Evolutionary conservation across 2,113 vertebrate species (phyloP).

Genomic region (Hiodon tergisus): DNA sequence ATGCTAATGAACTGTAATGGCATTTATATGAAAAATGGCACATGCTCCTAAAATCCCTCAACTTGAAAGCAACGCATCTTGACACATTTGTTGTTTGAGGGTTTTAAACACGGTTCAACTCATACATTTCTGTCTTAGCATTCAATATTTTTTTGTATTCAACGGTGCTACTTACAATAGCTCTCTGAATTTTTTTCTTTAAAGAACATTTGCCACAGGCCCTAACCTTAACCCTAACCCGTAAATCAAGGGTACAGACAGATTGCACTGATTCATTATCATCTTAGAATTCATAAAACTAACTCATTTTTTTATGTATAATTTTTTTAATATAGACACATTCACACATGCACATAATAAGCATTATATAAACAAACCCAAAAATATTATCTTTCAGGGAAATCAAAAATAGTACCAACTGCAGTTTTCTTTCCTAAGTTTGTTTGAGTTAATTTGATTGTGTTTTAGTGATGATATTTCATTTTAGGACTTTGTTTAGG

Average conservation of each 20-base stretch:
- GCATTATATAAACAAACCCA: no score
- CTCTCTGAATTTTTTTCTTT: background rate
- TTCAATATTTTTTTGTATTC: background rate
- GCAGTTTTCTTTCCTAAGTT: no score
- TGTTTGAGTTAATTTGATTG: no score
- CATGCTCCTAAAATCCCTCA: background rate
- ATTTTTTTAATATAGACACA: background rate
- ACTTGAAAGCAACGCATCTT: background rate
- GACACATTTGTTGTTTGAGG: constrained; percentile 5
- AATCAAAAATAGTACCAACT: no score
- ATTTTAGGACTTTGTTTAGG: background rate
- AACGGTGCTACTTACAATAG: background rate
- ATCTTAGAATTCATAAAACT: no score
- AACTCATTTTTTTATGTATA: no score
- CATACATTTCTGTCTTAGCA: background rate
- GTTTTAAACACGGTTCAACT: background rate
- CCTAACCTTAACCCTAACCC: no score
- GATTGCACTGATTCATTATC: no score
- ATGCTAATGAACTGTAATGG: background rate
- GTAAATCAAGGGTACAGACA: background rate
- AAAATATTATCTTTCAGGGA: no score
- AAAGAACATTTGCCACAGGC: background rate
- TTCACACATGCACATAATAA: background rate
- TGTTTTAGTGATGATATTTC: no score
- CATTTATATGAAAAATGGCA: background rate